Percentiles rank a stretch among this genome's conserved stretches.
These are phyloP conservation scores for Phallusia fumigata DNA, from an alignment of 23 tunicate genomes.

Conservation along the genomic window DNA sequence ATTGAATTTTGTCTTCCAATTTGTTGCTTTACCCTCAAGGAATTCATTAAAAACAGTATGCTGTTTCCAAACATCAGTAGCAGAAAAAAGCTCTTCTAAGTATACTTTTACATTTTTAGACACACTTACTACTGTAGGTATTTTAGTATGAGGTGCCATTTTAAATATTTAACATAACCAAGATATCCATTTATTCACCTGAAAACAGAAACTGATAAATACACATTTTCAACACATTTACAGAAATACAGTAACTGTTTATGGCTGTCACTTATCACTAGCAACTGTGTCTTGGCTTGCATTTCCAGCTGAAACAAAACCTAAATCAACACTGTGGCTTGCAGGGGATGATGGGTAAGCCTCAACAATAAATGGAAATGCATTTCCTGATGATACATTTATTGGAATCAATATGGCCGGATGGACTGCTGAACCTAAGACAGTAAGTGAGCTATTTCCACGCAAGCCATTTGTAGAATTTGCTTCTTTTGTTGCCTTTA, in stretches of 20 bases:
- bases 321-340: conserved; percentile 1
- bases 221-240: neutral
- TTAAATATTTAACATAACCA: neutral
- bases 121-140: neutral
- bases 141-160: neutral
- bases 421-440: neutral
- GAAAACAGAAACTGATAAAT: neutral
- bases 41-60: neutral
- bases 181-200: neutral
- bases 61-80: neutral
- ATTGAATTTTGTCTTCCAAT: neutral
- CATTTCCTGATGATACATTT: neutral
- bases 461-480: no score
- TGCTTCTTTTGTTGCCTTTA: neutral
- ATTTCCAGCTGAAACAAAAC: conserved; percentile 10
- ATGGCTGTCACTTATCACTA: neutral
- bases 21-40: neutral
- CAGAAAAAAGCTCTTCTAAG: neutral
- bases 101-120: neutral
- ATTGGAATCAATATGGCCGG: neutral
- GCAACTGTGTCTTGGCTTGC: neutral
- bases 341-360: neutral
- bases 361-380: conserved; percentile 1
- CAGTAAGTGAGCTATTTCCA: neutral
- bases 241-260: neutral